These are phyloP conservation scores for Phaethornis superciliosus DNA, from an alignment of 2,113 vertebrate species.

Conservation along the genomic window DNA sequence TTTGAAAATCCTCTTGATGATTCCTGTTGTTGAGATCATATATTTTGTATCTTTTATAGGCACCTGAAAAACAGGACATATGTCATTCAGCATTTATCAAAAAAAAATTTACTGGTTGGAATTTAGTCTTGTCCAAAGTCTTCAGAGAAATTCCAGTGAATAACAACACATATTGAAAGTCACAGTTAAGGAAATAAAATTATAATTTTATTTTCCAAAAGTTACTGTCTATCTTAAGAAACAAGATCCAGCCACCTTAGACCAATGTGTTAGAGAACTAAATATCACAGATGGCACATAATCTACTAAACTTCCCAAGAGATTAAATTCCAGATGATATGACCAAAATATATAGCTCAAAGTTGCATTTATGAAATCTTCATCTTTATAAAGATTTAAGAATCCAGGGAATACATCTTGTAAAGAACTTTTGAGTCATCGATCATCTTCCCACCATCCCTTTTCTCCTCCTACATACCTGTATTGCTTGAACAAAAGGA, in stretches of 20 bases:
- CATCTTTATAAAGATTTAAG: slow-evolving; percentile 12
- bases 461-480: slow-evolving; percentile 53
- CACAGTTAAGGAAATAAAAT: neutral
- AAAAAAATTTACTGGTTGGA: neutral
- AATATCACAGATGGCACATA: slow-evolving; percentile 40
- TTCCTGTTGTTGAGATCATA: neutral
- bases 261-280: slow-evolving; percentile 15
- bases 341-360: neutral
- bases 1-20: neutral
- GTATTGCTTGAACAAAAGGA: slow-evolving; percentile 30
- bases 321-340: slow-evolving; percentile 40
- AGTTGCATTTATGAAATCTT: slow-evolving; percentile 10
- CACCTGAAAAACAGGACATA: neutral
- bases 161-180: neutral
- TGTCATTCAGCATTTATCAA: neutral
- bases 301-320: slow-evolving; percentile 42
- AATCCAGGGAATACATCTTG: slow-evolving; percentile 37
- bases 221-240: neutral
- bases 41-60: neutral
- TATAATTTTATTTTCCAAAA: neutral
- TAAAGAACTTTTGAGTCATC: slow-evolving; percentile 63
- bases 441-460: slow-evolving; percentile 60
- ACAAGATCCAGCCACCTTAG: neutral
- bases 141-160: neutral
- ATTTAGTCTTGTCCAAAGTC: neutral